Conservation (phyloP, 2,113 vertebrate genomes). For the Odontophorus gujanensis region DNA sequence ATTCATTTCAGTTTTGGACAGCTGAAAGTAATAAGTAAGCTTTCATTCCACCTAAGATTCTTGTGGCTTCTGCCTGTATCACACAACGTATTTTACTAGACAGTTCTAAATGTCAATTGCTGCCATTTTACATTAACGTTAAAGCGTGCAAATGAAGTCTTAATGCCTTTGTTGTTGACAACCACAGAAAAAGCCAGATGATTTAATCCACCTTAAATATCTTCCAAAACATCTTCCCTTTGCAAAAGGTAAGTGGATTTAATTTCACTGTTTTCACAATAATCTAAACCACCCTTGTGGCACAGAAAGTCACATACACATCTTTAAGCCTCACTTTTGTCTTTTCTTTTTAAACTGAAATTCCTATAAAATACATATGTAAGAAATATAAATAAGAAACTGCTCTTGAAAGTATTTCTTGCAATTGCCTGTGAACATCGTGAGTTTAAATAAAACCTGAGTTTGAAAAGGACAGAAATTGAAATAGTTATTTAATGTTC, state of each 20-base stretch:
- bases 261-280: slow-evolving; percentile 50
- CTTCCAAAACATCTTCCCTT: slow-evolving; percentile 51
- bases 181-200: slow-evolving; percentile 36
- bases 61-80: slow-evolving; percentile 25
- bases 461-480: neutral
- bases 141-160: slow-evolving; percentile 71
- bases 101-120: slow-evolving; percentile 73
- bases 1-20: neutral
- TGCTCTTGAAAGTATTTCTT: neutral
- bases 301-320: neutral
- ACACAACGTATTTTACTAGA: neutral
- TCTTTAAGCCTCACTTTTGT: neutral
- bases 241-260: slow-evolving; percentile 71
- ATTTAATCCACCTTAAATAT: slow-evolving; percentile 72
- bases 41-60: neutral
- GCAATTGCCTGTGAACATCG: neutral
- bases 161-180: slow-evolving; percentile 77
- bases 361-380: neutral
- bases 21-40: neutral
- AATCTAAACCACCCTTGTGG: neutral
- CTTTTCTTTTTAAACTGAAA: neutral
- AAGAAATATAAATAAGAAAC: neutral
- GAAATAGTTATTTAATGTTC: neutral
- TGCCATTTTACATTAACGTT: slow-evolving; percentile 74
- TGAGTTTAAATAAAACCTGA: neutral